phyloP scores from a whole-genome alignment of 2,888 invertebrate species.

The Venustoraphidia nigricollis region DNA sequence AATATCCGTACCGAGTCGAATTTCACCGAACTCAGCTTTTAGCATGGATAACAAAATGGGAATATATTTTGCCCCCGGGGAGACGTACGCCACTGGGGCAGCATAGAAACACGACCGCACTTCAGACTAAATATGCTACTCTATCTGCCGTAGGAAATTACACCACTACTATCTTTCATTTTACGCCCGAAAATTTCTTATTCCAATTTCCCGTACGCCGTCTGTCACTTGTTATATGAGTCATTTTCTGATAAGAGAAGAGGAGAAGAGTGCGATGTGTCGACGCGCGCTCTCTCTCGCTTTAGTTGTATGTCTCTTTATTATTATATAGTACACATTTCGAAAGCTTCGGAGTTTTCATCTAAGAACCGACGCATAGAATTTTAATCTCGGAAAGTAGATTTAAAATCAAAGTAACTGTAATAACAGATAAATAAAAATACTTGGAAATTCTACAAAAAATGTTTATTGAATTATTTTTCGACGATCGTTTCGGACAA shows the following conservation, averaged over 20 bases:
- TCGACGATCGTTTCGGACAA: too few relatives aligned
- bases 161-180: conserved; percentile 61
- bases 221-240: conserved; percentile 17
- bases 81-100: not conserved
- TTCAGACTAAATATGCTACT: conserved; percentile 22
- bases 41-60: too few relatives aligned
- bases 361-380: not conserved
- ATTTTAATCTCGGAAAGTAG: too few relatives aligned
- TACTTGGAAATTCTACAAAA: too few relatives aligned
- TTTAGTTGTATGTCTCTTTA: not conserved
- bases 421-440: too few relatives aligned
- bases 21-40: too few relatives aligned
- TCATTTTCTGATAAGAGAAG: conserved; percentile 31
- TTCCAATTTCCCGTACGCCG: conserved; percentile 44
- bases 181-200: conserved; percentile 65
- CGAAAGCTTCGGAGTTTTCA: too few relatives aligned
- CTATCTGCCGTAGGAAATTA: conserved; percentile 44
- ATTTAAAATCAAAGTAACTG: too few relatives aligned
- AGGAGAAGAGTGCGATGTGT: conserved; percentile 58
- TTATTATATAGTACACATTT: too few relatives aligned
- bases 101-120: conserved; percentile 8
- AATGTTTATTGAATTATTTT: too few relatives aligned
- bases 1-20: too few relatives aligned
- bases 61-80: too few relatives aligned
- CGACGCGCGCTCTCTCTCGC: conserved; percentile 22